A percentile compares a stretch with the other conserved stretches of the same genome.
Conservation (phyloP, 2,113 vertebrate species). For the Eretmochelys imbricata region DNA sequence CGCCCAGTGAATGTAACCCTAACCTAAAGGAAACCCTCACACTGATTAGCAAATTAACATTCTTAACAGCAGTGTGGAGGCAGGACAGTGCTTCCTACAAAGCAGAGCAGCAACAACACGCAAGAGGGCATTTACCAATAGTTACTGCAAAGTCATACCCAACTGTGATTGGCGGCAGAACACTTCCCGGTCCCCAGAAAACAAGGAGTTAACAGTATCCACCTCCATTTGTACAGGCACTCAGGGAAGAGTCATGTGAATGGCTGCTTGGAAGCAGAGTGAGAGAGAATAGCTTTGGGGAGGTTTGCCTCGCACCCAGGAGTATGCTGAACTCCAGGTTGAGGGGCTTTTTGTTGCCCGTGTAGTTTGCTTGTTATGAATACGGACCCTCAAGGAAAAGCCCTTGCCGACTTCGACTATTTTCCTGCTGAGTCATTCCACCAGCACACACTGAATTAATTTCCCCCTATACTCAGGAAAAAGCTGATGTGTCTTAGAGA, state of each 20-base stretch:
- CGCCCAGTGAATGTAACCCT: background rate
- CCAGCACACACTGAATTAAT: background rate
- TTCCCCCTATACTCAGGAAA: background rate
- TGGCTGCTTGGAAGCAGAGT: accelerated
- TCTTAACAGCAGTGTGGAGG: background rate
- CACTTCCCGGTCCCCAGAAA: background rate
- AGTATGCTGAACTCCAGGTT: accelerated
- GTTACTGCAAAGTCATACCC: background rate
- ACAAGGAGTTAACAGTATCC: background rate
- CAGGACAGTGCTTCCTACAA: background rate
- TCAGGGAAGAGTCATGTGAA: background rate
- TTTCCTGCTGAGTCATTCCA: background rate
- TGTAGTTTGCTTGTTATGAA: background rate
- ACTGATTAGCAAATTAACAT: accelerated
- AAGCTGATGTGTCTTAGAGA: background rate
- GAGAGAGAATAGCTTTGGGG: background rate
- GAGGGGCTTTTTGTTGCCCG: background rate
- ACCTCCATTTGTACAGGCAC: background rate
- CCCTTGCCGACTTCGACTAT: background rate
- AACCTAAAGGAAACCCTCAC: background rate
- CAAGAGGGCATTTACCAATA: background rate
- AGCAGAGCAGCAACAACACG: background rate
- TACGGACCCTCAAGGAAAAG: accelerated
- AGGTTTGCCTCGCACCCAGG: background rate
- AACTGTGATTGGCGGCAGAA: background rate